Base-by-base conservation (phyloP, 2,888 invertebrate genomes). In the Sabatieria punctata region DNA sequence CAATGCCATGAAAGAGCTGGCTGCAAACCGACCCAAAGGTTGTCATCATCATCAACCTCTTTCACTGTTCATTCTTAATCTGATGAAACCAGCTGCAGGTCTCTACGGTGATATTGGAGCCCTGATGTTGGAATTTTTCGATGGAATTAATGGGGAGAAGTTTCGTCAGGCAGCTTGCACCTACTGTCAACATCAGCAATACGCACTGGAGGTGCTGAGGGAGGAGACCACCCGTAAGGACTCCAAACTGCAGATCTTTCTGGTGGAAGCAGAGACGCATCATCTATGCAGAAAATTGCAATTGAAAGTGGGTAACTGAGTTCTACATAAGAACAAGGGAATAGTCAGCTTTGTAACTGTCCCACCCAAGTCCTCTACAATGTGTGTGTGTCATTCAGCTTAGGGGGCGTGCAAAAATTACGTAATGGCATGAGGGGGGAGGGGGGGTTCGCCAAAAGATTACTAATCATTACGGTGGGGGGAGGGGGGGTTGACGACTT, bases 171-270 rank as follows among this genome's bases (percentile, higher is more conserved):
- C 79, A 1, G 82, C 85, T 21, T 79, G 85, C 1, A 76, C 73
- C 19, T 91, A 86, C 69, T 88, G 88, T 65, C 78, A 83, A 56
- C 78, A 82, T 18, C 91, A 91, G 68, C 81, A 85, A 52, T 76
- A 81, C 59, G 85, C 85, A 1, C 70, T 88, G 45, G 85, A 86
- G 54, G 74, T 77, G 2, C 73, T 91, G 51, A 77, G 82, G 51
- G 11, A 33, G n/a, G 33, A 13, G 33, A 11, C n/a, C 33, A 11
- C 76, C 64, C 64, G 63, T 33, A 58, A 58, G 27, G 55, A 65
- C 33, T 57, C 59, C 39, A 50, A 55, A n/a, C 51, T 64, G 24
- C 48, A 54, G 18, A 41, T 52, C 11, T 62, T 63, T 47, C 47
- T 65, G 23, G 50, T 55, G 40, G 79, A 79, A 41, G 74, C 82